Evolutionary conservation across 2,888 invertebrate genomes (phyloP), one percentile per base, ranked within the genome.

Genomic region (Drosophila greeni): DNA sequence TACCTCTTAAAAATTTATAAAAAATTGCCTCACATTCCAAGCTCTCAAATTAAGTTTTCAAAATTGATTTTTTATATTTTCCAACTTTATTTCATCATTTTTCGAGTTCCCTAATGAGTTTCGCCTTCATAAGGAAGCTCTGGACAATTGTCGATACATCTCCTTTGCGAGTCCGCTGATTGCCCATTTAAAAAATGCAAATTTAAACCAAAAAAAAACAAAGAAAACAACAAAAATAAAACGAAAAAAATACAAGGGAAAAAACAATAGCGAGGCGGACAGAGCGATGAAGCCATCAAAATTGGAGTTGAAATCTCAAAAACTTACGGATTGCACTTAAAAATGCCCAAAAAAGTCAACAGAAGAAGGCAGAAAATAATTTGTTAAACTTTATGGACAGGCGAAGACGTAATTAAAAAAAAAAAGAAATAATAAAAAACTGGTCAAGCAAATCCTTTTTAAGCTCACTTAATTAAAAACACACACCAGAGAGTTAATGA

Each of bases 361-460:
- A 47, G 45, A 47, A 57, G 51, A 45, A 40, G 51, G 33, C 54
- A 37, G n/a, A 54, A 54, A 43, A 66, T 70, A 74, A 69, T 43
- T 72, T 60, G 53, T 77, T 68, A 71, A 80, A 74, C 73, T 79
- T 79, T 79, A 83, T 79, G 75, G 79, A 73, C 74, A 74, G 72
- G 67, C 77, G 72, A 82, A 82, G 76, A 82, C 75, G 76, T 81
- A 84, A 81, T 81, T 81, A 84, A 78, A 77, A 81, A 74, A 29
- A 77, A 33, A 11, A 29, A 8, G 2, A 26, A 1, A 31, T 9
- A 26, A n/a, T 1, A 36, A n/a, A n/a, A 78, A 67, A 39, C n/a
- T 42, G 42, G 65, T 9, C 53, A 16, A 33, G 47, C 42, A 65
- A 64, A 69, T 82, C 73, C 82, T 78, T 83, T 83, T 72, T 66